These are phyloP conservation scores for Holacanthus passer DNA, from an alignment of 2,113 vertebrate species.

Conservation along the genomic window DNA sequence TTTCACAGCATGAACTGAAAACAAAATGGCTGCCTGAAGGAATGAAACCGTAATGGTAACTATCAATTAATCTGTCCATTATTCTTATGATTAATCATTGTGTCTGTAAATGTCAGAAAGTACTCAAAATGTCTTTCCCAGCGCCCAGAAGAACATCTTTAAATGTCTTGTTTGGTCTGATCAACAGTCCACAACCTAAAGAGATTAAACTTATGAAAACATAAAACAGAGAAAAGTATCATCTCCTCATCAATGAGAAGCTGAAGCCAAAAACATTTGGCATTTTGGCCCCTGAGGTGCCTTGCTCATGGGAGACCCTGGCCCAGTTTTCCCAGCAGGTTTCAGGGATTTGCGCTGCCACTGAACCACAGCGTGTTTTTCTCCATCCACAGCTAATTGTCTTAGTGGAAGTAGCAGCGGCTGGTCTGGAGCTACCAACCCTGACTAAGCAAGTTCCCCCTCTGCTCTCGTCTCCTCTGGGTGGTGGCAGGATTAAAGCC, in stretches of 20 bases:
- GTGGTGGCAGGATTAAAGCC: slow-evolving; percentile 55
- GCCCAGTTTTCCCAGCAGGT: not conserved
- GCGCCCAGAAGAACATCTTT: not conserved
- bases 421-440: slow-evolving; percentile 17
- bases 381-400: slow-evolving; percentile 25
- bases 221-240: not conserved
- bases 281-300: not conserved
- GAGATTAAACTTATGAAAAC: no score
- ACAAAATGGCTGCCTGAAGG: no score
- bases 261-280: no score
- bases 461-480: slow-evolving; percentile 30
- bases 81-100: not conserved
- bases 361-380: slow-evolving; percentile 8
- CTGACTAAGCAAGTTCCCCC: slow-evolving; percentile 56
- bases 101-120: not conserved
- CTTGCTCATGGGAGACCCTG: slow-evolving; percentile 10
- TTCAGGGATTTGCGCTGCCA: not conserved
- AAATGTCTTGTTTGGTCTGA: not conserved
- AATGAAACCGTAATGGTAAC: no score
- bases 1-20: no score
- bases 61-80: not conserved
- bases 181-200: no score
- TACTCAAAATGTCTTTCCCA: not conserved
- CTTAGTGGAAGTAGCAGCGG: slow-evolving; percentile 3
- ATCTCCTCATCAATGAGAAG: not conserved